A percentile compares a stretch with the other conserved stretches of the same genome.
phyloP scores from a whole-genome alignment of 1,140 invertebrate species.

The Mamestra configurata region DNA sequence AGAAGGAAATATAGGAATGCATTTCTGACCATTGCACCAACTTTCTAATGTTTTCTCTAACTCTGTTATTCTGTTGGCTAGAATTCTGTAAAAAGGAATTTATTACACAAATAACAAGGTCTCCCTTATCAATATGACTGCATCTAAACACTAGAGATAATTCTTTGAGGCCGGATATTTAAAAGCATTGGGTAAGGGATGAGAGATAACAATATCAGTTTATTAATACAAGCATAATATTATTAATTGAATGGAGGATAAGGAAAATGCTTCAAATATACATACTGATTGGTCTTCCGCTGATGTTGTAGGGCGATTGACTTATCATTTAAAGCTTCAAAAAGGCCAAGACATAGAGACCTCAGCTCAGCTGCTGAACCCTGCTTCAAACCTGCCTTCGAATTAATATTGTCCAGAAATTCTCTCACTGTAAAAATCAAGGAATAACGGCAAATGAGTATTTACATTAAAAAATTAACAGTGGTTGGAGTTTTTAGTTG shows the following conservation, averaged over 20 bases:
- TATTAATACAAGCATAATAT: no score
- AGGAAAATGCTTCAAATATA: slow-evolving; percentile 24
- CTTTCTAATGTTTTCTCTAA: slow-evolving; percentile 85
- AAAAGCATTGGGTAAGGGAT: neutral
- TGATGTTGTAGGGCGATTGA: slow-evolving; percentile 94
- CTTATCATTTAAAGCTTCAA: slow-evolving; percentile 95
- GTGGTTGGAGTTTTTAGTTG: no score
- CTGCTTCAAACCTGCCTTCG: slow-evolving; percentile 90
- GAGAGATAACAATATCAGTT: neutral
- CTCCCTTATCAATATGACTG: neutral
- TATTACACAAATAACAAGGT: neutral
- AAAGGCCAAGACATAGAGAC: slow-evolving; percentile 92
- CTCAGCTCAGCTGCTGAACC: slow-evolving; percentile 93
- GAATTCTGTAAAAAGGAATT: slow-evolving; percentile 71
- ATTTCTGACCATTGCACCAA: slow-evolving; percentile 83
- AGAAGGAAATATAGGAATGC: slow-evolving; percentile 84
- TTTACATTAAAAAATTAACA: no score
- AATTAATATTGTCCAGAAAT: slow-evolving; percentile 89
- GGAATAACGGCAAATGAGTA: neutral
- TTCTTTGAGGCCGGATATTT: neutral
- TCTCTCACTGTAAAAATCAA: slow-evolving; percentile 89
- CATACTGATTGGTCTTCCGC: slow-evolving; percentile 92
- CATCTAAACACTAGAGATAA: neutral
- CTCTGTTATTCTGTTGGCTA: slow-evolving; percentile 85
- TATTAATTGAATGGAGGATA: no score